Evolutionary conservation across 2,888 invertebrate species (phyloP), one percentile per base, ranked within the genome.

Genomic region (Erannis defoliaria): DNA sequence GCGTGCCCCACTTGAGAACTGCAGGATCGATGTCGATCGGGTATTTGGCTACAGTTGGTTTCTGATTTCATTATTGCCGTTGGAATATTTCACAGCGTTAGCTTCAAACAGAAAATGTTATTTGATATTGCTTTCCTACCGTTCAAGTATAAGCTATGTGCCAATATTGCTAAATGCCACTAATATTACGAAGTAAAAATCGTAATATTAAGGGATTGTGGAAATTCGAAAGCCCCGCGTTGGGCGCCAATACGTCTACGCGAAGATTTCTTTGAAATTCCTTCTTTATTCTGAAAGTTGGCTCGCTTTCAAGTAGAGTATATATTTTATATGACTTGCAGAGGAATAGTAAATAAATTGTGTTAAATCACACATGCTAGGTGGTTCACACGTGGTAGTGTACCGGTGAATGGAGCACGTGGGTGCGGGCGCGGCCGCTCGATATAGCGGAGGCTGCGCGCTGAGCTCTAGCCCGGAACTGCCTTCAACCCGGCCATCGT

Each of bases 381-480:
- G 73, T 72, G 68, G 66, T 68, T 65, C 71, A 75, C 82, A 82
- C 82, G 81, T 81, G 82, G 77, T 62, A 60, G 58, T 71, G 70
- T 69, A 68, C 78, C 80, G 78, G 80, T 86, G 88, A 88, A 86
- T 88, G 88, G 64, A 85, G 75, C 87, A 86, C 86, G 85, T 87
- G 85, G 86, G 62, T 64, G 71, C 81, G 86, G 88, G 85, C 81
- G 86, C 83, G 86, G 85, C 77, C 86, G 88, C 80, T 88, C 88
- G 81, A 88, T 88, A 88, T 71, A 68, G 77, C 84, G 86, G 88
- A 88, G 88, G 87, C 88, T 88, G 88, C 88, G 88, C 88, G 77
- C 75, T 82, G 82, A 78, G 84, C 77, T 75, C 74, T 60, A 69
- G 77, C 80, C 85, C 84, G 83, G 83, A 76, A 72, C 71, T 68